A percentile compares a stretch with the other conserved stretches of the same genome.
These are phyloP conservation scores for Vanessa cardui DNA, from an alignment of 2,888 invertebrate species.

Conservation along the genomic window DNA sequence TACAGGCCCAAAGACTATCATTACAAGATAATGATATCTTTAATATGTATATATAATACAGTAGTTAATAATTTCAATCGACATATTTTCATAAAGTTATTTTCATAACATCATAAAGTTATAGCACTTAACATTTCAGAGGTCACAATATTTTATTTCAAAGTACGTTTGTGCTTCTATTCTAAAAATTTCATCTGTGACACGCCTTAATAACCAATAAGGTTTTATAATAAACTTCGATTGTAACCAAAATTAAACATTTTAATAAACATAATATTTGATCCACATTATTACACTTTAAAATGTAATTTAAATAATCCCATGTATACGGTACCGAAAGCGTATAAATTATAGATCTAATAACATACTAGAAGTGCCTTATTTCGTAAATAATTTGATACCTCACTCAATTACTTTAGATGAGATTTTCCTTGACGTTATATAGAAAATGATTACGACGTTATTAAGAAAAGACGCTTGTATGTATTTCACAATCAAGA, in stretches of 20 bases:
- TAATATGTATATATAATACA: too few species aligned
- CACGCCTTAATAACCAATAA: background rate
- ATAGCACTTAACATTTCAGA: too few species aligned
- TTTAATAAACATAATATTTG: background rate
- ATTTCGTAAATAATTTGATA: background rate
- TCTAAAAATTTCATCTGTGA: background rate
- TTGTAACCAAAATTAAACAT: conserved; percentile 11
- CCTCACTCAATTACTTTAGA: conserved; percentile 3
- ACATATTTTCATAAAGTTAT: too few species aligned
- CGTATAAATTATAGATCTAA: background rate
- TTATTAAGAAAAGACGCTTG: background rate
- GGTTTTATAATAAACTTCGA: background rate
- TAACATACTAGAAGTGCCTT: background rate
- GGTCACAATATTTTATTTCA: too few species aligned
- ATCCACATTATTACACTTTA: background rate
- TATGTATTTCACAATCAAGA: background rate
- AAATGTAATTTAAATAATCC: background rate
- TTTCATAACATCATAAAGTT: too few species aligned
- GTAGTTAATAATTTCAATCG: too few species aligned
- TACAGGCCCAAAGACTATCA: too few species aligned
- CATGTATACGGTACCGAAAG: background rate
- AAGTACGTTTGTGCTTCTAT: too few species aligned
- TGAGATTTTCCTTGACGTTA: background rate
- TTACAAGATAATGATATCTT: too few species aligned
- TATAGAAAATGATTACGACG: background rate